phyloP scores from a whole-genome alignment of 2,888 invertebrate genomes.

The Macrophya annulata region DNA sequence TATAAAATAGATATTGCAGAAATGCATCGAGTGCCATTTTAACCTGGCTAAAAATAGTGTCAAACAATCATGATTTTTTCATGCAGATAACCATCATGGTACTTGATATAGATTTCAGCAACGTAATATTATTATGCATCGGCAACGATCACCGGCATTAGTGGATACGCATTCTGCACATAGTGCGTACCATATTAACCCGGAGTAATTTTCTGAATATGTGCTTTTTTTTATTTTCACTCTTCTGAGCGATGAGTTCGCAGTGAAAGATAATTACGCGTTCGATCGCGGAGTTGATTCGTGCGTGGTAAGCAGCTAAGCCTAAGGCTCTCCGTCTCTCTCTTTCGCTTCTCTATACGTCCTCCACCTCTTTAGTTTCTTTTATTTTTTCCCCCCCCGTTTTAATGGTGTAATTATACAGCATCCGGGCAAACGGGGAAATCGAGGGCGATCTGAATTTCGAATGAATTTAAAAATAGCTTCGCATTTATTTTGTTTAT shows the following conservation, averaged over 20 bases:
- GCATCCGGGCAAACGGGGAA: conserved; percentile 35
- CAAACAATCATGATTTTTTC: not conserved
- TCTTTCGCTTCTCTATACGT: not conserved
- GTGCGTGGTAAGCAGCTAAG: conserved; percentile 48
- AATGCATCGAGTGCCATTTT: not conserved
- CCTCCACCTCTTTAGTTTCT: not conserved
- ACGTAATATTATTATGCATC: not conserved
- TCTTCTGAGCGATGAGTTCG: conserved; percentile 49
- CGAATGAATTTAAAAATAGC: conserved; percentile 23
- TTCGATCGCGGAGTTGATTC: conserved; percentile 47
- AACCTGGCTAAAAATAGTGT: not conserved
- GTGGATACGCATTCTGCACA: conserved; percentile 26
- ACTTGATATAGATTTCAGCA: not conserved
- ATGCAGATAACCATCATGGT: not conserved
- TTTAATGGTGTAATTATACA: conserved; percentile 39
- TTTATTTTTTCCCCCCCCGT: conserved; percentile 1
- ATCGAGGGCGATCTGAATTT: conserved; percentile 48
- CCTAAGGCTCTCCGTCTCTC: conserved; percentile 31
- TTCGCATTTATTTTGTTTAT: not conserved
- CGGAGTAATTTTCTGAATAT: conserved; percentile 42
- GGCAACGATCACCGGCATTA: not conserved
- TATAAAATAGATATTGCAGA: not conserved
- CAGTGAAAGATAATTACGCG: conserved; percentile 51
- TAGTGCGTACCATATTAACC: conserved; percentile 22
- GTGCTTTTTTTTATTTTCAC: conserved; percentile 19